Evolutionary conservation across 2,888 invertebrate species (phyloP).

Genomic region (Tricholauxania praeusta): DNA sequence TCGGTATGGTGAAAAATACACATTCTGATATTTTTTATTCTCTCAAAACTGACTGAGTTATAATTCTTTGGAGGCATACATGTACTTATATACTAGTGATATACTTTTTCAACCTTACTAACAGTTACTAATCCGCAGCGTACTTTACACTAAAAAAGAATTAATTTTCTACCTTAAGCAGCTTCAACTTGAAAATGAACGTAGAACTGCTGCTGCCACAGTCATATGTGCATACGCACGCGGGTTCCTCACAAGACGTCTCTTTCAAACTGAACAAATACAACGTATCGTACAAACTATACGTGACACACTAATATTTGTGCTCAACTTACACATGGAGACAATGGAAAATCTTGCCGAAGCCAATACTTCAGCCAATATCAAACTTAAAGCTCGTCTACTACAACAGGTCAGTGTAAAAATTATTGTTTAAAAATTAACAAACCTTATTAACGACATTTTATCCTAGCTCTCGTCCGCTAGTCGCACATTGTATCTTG

Average conservation of each 20-base stretch:
- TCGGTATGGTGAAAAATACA: no score
- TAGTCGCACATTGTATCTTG: slow-evolving; percentile 58
- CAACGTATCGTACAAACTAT: slow-evolving; percentile 74
- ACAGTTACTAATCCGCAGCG: neutral
- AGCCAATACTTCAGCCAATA: slow-evolving; percentile 52
- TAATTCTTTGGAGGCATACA: no score
- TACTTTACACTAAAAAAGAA: neutral
- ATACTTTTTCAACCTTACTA: neutral
- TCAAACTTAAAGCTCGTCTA: slow-evolving; percentile 62
- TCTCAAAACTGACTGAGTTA: no score
- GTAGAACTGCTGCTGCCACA: slow-evolving; percentile 71
- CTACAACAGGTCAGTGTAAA: slow-evolving; percentile 59
- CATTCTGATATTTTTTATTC: no score
- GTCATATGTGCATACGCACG: slow-evolving; percentile 77
- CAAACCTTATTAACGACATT: neutral
- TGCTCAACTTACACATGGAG: slow-evolving; percentile 63
- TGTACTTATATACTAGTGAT: no score
- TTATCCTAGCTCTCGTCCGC: slow-evolving; percentile 59
- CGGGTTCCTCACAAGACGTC: slow-evolving; percentile 84
- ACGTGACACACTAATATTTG: slow-evolving; percentile 64
- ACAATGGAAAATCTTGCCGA: slow-evolving; percentile 52
- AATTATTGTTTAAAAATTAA: neutral
- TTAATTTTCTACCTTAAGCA: slow-evolving; percentile 2
- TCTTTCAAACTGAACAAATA: slow-evolving; percentile 85
- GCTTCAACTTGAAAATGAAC: slow-evolving; percentile 24